Evolutionary conservation across 2,797 vertebrate species (phyloP).

Genomic region (Phalanger gymnotis): DNA sequence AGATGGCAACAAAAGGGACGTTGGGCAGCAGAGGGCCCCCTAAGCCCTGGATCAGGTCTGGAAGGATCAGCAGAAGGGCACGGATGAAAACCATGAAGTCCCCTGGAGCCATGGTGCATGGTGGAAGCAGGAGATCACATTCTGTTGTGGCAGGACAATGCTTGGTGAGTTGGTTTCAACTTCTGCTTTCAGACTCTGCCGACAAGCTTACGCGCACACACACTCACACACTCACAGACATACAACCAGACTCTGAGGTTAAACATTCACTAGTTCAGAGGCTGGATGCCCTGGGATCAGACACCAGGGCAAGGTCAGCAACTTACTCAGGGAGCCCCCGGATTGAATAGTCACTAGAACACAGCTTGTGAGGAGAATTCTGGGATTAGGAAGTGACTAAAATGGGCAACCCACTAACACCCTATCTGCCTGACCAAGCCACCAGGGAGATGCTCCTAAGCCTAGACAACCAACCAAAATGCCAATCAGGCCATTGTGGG

Average conservation of each 20-base stretch:
- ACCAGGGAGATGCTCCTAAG: not conserved
- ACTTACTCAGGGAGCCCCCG: not conserved
- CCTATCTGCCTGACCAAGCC: not conserved
- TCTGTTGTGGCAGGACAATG: not conserved
- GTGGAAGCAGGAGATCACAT: not conserved
- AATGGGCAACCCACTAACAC: not conserved
- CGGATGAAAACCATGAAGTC: conserved; percentile 49
- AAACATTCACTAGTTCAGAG: not conserved
- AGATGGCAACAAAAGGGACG: conserved; percentile 90
- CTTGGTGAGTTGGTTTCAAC: not conserved
- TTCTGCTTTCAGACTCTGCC: not conserved
- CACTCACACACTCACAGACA: not conserved
- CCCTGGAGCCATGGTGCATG: not conserved
- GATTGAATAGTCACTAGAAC: not conserved
- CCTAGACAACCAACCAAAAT: not conserved
- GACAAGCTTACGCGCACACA: not conserved
- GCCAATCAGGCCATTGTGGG: not conserved
- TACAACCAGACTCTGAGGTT: not conserved
- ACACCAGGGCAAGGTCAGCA: not conserved
- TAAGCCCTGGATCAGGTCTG: conserved; percentile 2
- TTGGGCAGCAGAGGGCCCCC: conserved; percentile 64
- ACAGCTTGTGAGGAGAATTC: not conserved
- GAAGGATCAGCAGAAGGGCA: conserved; percentile 51
- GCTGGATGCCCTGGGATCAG: not conserved
- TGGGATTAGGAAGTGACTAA: not conserved